Evolutionary conservation across 1,140 invertebrate genomes (phyloP).

Genomic region (Apis dorsata): DNA sequence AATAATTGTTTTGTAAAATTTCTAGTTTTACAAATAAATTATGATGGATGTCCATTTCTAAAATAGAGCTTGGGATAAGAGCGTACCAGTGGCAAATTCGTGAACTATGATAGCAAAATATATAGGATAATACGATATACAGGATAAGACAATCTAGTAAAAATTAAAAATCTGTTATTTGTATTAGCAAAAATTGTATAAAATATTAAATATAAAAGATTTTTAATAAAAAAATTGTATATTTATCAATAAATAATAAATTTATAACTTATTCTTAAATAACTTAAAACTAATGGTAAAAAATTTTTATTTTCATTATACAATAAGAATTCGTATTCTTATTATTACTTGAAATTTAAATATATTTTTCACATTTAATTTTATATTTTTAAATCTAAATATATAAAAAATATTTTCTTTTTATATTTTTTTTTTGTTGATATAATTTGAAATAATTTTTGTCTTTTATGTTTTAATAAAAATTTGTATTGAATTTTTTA

Average conservation of each 20-base stretch:
- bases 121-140: neutral
- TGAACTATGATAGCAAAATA: slow-evolving; percentile 31
- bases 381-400: neutral
- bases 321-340: neutral
- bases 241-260: neutral
- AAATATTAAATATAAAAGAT: neutral
- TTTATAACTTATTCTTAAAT: neutral
- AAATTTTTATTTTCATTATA: neutral
- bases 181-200: neutral
- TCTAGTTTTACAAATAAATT: slow-evolving; percentile 42
- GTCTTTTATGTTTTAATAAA: neutral
- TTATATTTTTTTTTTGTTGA: no score
- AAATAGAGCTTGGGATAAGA: slow-evolving; percentile 60
- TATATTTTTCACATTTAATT: no score
- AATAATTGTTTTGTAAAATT: slow-evolving; percentile 45
- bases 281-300: neutral
- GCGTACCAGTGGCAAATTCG: slow-evolving; percentile 48
- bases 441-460: neutral
- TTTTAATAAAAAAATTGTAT: neutral
- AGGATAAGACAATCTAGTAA: neutral
- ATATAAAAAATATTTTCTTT: neutral
- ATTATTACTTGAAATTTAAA: no score
- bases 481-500: no score
- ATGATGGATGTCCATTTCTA: slow-evolving; percentile 49
- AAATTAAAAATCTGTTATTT: slow-evolving; percentile 9